phyloP scores from a whole-genome alignment of 1,140 invertebrate genomes.

The Drosophila persimilis region DNA sequence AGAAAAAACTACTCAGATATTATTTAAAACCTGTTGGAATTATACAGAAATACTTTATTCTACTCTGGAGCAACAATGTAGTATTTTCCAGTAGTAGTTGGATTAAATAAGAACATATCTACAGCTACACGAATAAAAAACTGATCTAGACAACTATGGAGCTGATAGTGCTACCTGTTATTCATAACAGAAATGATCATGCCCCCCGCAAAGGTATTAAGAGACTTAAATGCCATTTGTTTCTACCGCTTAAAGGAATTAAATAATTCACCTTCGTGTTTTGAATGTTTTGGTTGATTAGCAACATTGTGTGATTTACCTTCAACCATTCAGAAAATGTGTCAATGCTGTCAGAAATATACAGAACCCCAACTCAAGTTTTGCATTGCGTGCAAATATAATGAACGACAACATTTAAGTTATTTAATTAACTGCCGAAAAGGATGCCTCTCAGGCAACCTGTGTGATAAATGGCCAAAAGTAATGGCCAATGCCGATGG shows the following conservation, averaged over 20 bases:
- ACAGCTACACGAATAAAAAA: too few relatives aligned
- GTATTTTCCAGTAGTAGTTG: too few relatives aligned
- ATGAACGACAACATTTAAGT: constrained; percentile 43
- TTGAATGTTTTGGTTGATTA: constrained; percentile 49
- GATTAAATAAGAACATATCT: too few relatives aligned
- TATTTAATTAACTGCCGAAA: constrained; percentile 43
- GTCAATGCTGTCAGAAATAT: constrained; percentile 37
- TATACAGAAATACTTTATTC: too few relatives aligned
- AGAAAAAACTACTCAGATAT: too few relatives aligned
- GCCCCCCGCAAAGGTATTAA: not conserved
- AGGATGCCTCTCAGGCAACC: constrained; percentile 18
- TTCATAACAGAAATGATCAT: too few relatives aligned
- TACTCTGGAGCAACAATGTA: too few relatives aligned
- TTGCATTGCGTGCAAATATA: constrained; percentile 21
- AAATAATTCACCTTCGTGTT: constrained; percentile 32
- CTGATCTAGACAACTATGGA: too few relatives aligned
- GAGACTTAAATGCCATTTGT: constrained; percentile 13
- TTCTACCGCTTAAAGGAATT: constrained; percentile 11
- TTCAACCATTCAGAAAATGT: constrained; percentile 32
- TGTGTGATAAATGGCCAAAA: constrained; percentile 29
- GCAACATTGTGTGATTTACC: constrained; percentile 55
- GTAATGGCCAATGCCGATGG: constrained; percentile 44
- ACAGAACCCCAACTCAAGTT: constrained; percentile 9
- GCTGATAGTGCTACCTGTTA: too few relatives aligned
- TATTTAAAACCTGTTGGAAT: too few relatives aligned